Percentiles rank a stretch among this genome's conserved stretches.
Evolutionary conservation across 35 echinoderm and acorn worm genomes (phyloP).

Genomic region (Heliocidaris tuberculata): DNA sequence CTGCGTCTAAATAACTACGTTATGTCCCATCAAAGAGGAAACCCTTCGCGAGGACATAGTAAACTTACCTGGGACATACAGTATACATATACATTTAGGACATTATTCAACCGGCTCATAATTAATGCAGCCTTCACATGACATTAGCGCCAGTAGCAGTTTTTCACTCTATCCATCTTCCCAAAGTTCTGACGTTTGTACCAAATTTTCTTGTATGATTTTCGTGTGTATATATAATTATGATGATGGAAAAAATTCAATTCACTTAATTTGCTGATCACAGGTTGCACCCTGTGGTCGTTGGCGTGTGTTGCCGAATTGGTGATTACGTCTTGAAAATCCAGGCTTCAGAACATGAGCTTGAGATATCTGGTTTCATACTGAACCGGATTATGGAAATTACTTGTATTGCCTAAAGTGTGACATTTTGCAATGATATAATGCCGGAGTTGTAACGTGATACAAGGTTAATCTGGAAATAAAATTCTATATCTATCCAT

Average conservation of each 20-base stretch:
- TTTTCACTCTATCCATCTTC: too few relatives aligned
- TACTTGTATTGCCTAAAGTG: background rate
- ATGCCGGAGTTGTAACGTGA: background rate
- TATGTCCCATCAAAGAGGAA: too few relatives aligned
- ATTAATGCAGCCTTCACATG: too few relatives aligned
- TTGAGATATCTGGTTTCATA: background rate
- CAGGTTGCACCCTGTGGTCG: background rate
- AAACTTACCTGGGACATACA: too few relatives aligned
- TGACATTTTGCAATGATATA: background rate
- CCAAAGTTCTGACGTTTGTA: background rate
- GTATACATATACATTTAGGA: too few relatives aligned
- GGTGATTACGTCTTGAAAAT: background rate
- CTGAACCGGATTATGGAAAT: background rate
- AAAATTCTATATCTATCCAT: background rate
- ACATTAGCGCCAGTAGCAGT: too few relatives aligned
- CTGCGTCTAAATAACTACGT: too few relatives aligned
- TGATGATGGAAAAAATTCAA: background rate
- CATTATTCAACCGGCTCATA: too few relatives aligned
- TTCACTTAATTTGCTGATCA: background rate
- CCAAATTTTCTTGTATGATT: background rate
- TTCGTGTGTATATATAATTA: background rate
- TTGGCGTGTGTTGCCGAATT: background rate
- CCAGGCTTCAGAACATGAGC: background rate
- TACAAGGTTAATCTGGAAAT: background rate
- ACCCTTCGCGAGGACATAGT: too few relatives aligned